Percentiles rank a stretch among this genome's conserved stretches.
These are phyloP conservation scores for Agrochola litura DNA, from an alignment of 2,888 invertebrate genomes.

Conservation along the genomic window DNA sequence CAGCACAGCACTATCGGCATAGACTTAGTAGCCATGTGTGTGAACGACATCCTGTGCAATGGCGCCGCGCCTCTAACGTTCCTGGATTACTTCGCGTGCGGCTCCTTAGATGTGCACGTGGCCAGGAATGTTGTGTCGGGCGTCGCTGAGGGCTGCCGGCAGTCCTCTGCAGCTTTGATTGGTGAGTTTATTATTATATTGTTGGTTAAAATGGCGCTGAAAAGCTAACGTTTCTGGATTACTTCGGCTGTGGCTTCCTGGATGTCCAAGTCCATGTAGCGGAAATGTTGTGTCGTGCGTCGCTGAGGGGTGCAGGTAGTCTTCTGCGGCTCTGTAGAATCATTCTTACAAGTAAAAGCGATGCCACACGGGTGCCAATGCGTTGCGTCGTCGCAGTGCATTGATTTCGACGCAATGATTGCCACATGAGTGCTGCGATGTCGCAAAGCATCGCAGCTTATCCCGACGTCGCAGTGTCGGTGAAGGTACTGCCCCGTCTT, in stretches of 20 bases:
- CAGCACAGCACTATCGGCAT: constrained; percentile 96
- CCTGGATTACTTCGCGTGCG: constrained; percentile 98
- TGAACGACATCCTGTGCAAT: constrained; percentile 98
- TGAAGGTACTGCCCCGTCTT: too few species aligned
- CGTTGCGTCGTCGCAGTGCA: too few species aligned
- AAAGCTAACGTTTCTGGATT: constrained; percentile 96
- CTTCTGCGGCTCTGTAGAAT: constrained; percentile 92
- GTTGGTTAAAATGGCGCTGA: background rate
- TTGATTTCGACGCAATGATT: too few species aligned
- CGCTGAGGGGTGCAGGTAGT: constrained; percentile 95
- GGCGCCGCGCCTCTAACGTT: constrained; percentile 99
- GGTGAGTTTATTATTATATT: constrained; percentile 88
- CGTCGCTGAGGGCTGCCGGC: constrained; percentile 95
- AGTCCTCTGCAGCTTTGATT: constrained; percentile 95
- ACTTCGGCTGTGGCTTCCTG: constrained; percentile 97
- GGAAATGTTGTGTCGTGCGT: constrained; percentile 94
- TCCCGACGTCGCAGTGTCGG: too few species aligned
- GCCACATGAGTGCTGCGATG: too few species aligned
- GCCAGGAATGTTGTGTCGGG: constrained; percentile 94
- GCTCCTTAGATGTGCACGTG: constrained; percentile 93
- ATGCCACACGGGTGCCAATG: too few species aligned
- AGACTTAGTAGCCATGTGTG: constrained; percentile 99
- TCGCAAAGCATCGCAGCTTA: too few species aligned
- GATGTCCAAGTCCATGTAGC: constrained; percentile 92
- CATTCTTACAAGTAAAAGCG: too few species aligned